Evolutionary conservation across 1,140 invertebrate genomes (phyloP).

Genomic region (Ganaspis sp.): DNA sequence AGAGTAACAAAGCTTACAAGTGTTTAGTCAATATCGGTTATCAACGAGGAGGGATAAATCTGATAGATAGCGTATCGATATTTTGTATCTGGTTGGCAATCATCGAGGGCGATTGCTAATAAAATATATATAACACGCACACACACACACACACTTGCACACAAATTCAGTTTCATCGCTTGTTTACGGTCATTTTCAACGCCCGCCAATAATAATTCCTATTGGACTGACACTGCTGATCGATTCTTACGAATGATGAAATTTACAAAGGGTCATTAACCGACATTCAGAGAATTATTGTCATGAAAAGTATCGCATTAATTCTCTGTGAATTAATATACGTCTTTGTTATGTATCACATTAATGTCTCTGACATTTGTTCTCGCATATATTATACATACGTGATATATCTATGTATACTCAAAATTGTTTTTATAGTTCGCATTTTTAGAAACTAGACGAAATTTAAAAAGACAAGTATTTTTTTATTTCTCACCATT

Average conservation of each 20-base stretch:
- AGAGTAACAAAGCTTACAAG: background rate
- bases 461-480: too few species aligned
- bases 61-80: constrained; percentile 16
- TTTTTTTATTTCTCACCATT: too few species aligned
- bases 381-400: too few species aligned
- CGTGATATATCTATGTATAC: too few species aligned
- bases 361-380: too few species aligned
- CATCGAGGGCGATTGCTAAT: constrained; percentile 18
- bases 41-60: background rate
- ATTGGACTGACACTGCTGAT: background rate
- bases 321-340: background rate
- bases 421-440: too few species aligned
- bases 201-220: background rate
- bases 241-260: constrained; percentile 3
- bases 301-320: background rate
- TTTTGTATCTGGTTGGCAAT: background rate
- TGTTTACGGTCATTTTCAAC: constrained; percentile 16
- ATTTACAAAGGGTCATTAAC: background rate
- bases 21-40: constrained; percentile 11
- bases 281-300: background rate
- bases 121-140: background rate
- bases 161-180: background rate
- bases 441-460: too few species aligned
- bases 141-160: background rate
- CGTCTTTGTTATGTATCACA: too few species aligned